phyloP scores from a whole-genome alignment of 2,888 invertebrate genomes.

The Dioctria rufipes region DNA sequence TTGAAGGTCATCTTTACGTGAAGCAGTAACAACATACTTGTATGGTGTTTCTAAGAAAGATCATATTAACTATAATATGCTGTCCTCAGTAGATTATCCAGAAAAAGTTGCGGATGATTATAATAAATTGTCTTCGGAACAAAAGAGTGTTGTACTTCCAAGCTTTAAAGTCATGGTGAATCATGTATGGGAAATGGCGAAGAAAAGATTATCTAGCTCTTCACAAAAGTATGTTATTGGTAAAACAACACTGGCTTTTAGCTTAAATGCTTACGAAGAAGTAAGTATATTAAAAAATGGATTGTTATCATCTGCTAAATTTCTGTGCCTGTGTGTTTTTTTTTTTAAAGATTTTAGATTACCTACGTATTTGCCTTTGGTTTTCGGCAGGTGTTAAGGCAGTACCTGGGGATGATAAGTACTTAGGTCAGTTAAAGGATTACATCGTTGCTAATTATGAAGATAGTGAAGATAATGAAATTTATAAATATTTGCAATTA shows the following conservation, averaged over 20 bases:
- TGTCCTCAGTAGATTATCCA: constrained; percentile 71
- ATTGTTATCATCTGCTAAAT: not conserved
- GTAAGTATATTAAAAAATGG: constrained; percentile 70
- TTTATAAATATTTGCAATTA: constrained; percentile 80
- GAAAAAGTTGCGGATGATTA: constrained; percentile 65
- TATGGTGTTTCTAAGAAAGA: constrained; percentile 79
- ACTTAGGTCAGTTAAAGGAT: constrained; percentile 77
- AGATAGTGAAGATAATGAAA: constrained; percentile 74
- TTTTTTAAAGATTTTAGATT: constrained; percentile 74
- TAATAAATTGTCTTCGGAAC: constrained; percentile 68
- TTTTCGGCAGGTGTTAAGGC: constrained; percentile 76
- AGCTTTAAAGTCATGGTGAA: constrained; percentile 81
- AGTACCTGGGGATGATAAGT: constrained; percentile 73
- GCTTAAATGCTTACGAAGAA: constrained; percentile 81
- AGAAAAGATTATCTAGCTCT: constrained; percentile 75
- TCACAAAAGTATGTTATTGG: constrained; percentile 77
- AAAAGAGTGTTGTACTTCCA: constrained; percentile 75
- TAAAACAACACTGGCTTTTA: constrained; percentile 81
- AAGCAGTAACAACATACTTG: constrained; percentile 71
- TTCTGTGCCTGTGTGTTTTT: not conserved
- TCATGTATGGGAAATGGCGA: constrained; percentile 80
- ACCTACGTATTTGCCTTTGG: constrained; percentile 85
- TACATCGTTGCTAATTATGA: constrained; percentile 75
- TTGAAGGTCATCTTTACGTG: constrained; percentile 67
- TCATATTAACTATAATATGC: constrained; percentile 71